A percentile compares a stretch with the other conserved stretches of the same genome.
Conservation (phyloP, 2,888 invertebrate species). For the Agrotis puta region DNA sequence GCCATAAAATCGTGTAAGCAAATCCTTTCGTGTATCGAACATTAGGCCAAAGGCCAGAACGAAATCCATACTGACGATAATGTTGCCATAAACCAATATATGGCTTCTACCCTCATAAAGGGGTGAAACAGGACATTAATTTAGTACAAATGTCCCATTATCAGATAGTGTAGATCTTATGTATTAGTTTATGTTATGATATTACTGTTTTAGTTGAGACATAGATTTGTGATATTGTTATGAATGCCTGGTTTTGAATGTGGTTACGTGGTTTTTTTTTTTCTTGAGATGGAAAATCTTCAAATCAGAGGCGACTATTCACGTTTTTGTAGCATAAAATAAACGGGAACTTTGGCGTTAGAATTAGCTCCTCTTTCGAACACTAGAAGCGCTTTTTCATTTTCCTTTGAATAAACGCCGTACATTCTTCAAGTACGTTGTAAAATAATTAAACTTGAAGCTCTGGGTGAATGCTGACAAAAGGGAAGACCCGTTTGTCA, state of each 20-base stretch:
- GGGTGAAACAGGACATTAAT: slow-evolving; percentile 51
- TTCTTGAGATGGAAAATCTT: too few species aligned
- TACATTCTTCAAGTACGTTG: too few species aligned
- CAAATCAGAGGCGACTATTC: too few species aligned
- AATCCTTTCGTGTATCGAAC: slow-evolving; percentile 30
- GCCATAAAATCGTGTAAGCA: slow-evolving; percentile 13
- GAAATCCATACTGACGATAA: slow-evolving; percentile 57
- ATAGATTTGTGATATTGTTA: slow-evolving; percentile 15
- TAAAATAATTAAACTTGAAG: too few species aligned
- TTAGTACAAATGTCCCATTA: slow-evolving; percentile 47
- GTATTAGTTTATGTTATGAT: slow-evolving; percentile 30
- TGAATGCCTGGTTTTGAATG: neutral
- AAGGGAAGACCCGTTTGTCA: too few species aligned
- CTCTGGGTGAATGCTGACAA: too few species aligned
- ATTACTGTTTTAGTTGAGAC: slow-evolving; percentile 26
- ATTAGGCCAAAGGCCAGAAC: slow-evolving; percentile 49
- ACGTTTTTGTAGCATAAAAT: too few species aligned
- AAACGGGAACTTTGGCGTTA: too few species aligned
- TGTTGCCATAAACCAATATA: slow-evolving; percentile 58
- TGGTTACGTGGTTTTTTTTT: too few species aligned
- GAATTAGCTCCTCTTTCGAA: too few species aligned
- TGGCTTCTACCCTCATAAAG: slow-evolving; percentile 49
- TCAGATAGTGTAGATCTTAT: slow-evolving; percentile 42
- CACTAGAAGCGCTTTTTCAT: too few species aligned
- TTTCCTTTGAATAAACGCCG: too few species aligned